Conservation (phyloP, 2,888 invertebrate species). For the Zonitis immaculata region DNA sequence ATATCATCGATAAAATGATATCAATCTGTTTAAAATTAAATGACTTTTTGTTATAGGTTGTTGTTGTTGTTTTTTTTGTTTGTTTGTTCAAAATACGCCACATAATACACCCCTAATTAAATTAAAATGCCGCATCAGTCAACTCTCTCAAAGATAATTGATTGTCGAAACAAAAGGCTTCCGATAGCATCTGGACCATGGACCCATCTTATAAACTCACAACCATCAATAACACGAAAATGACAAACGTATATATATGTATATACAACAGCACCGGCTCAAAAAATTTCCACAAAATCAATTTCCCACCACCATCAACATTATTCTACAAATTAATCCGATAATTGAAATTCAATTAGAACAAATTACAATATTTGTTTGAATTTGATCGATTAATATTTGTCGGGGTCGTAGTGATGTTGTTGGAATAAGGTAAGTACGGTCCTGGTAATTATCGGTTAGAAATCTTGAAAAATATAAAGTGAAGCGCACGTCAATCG, state of each 20-base stretch:
- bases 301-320: too few species aligned
- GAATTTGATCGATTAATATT: too few species aligned
- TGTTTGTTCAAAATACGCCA: constrained; percentile 36
- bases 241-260: too few species aligned
- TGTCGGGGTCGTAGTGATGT: too few species aligned
- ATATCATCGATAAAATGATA: constrained; percentile 25
- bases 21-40: constrained; percentile 36
- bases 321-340: too few species aligned
- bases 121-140: constrained; percentile 48
- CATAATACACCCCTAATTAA: constrained; percentile 45
- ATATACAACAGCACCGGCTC: too few species aligned
- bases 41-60: too few species aligned
- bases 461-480: constrained; percentile 35
- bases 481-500: constrained; percentile 44
- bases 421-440: constrained; percentile 5
- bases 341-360: too few species aligned
- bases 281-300: too few species aligned
- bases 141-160: constrained; percentile 45
- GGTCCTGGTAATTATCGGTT: constrained; percentile 34
- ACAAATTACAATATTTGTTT: too few species aligned
- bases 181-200: constrained; percentile 40
- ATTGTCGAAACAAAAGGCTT: constrained; percentile 49
- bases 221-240: constrained; percentile 45
- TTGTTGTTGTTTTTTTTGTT: constrained; percentile 24
- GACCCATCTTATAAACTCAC: constrained; percentile 24